Evolutionary conservation across 2,113 vertebrate species (phyloP).

Genomic region (Dromiciops gliroides): DNA sequence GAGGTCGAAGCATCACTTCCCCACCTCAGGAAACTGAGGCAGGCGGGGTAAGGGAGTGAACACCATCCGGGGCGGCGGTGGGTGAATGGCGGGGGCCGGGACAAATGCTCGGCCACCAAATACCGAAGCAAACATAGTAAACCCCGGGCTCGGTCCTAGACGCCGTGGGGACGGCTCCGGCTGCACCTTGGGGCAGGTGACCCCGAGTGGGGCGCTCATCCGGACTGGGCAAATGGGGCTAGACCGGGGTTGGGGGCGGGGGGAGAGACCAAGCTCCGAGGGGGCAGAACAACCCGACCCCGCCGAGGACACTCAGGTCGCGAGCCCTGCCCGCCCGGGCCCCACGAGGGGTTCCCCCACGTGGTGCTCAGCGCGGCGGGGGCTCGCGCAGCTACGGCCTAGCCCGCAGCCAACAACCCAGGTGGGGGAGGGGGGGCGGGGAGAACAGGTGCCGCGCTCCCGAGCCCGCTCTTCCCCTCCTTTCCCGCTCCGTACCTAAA

Average conservation of each 20-base stretch:
- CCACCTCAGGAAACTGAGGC: background rate
- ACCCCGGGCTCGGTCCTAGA: background rate
- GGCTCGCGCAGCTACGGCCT: background rate
- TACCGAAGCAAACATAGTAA: background rate
- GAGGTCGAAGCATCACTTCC: background rate
- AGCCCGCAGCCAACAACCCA: background rate
- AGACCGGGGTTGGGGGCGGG: too few relatives aligned
- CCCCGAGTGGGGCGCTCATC: too few relatives aligned
- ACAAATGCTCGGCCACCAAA: background rate
- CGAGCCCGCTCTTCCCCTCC: background rate
- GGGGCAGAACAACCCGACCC: background rate
- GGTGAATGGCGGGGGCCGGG: background rate
- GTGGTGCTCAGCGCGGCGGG: too few relatives aligned
- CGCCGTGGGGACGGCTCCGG: too few relatives aligned
- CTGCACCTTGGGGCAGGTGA: background rate
- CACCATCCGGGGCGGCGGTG: fast-evolving
- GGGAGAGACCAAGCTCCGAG: background rate
- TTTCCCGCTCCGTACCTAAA: background rate
- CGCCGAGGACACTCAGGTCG: too few relatives aligned
- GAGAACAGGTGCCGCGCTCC: background rate
- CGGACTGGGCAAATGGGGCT: too few relatives aligned
- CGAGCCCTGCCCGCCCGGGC: too few relatives aligned
- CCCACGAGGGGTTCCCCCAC: background rate
- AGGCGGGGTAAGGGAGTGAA: background rate
- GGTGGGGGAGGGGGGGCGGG: too few relatives aligned